Evolutionary conservation across 2,797 vertebrate genomes (phyloP).

Genomic region (Channallabes apus): DNA sequence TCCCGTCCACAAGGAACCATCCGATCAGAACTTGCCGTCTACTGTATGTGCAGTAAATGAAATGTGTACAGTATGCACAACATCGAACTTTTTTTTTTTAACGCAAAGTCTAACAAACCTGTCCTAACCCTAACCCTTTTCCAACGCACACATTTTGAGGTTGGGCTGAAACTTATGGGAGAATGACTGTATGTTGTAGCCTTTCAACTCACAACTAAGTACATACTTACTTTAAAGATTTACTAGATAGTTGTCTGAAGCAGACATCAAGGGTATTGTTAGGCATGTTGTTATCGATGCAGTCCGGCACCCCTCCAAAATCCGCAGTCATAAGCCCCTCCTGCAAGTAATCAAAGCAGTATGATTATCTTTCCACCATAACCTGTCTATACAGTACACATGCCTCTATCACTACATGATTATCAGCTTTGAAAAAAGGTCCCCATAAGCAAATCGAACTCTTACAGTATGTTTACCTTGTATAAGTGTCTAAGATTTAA

Average conservation of each 20-base stretch:
- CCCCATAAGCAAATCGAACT: constrained; percentile 67
- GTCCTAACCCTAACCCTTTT: neutral
- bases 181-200: too few relatives aligned
- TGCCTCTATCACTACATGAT: constrained; percentile 68
- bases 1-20: too few relatives aligned
- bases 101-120: neutral
- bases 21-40: too few relatives aligned
- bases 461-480: constrained; percentile 20
- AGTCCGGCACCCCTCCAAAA: neutral
- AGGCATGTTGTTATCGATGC: neutral
- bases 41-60: neutral
- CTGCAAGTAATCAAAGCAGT: constrained; percentile 46
- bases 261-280: neutral
- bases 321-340: neutral
- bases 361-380: constrained; percentile 63
- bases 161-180: neutral
- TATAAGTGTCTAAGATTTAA: constrained; percentile 14
- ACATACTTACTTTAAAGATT: neutral
- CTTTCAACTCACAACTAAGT: too few relatives aligned
- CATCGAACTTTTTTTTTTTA: neutral
- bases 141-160: neutral
- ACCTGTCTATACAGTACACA: constrained; percentile 29
- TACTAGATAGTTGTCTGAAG: neutral
- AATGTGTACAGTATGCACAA: too few relatives aligned
- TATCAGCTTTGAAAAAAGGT: constrained; percentile 60